These are phyloP conservation scores for Rhabdomys pumilio DNA, from an alignment of 2,797 vertebrate species.

Conservation along the genomic window DNA sequence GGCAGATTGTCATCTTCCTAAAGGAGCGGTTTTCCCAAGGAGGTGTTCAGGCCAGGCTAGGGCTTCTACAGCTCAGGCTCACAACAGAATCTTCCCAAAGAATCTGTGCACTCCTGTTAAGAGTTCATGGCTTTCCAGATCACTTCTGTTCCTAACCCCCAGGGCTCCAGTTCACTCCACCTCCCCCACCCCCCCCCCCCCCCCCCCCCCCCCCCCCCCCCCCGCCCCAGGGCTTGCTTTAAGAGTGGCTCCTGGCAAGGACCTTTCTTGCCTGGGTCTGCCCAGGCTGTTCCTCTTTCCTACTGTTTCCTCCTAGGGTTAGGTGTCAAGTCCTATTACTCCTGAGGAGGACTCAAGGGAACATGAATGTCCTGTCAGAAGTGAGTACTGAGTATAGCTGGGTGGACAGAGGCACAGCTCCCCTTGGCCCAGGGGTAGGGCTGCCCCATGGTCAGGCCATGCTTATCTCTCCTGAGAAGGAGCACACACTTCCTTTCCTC, in stretches of 20 bases:
- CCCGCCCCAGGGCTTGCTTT: background rate
- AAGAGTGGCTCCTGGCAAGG: background rate
- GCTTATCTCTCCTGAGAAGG: background rate
- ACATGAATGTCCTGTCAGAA: background rate
- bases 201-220: no score
- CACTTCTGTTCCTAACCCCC: rapidly evolving
- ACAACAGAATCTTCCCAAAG: background rate
- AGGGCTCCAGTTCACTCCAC: background rate
- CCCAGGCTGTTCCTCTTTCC: background rate
- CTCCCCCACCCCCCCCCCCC: no score
- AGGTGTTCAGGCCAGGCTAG: background rate
- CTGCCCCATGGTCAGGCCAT: background rate
- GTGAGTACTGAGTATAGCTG: background rate
- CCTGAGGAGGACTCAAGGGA: background rate
- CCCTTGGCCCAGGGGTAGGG: rapidly evolving
- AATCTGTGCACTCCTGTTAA: background rate
- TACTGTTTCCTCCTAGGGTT: background rate
- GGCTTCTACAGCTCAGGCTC: background rate
- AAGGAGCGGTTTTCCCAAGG: background rate
- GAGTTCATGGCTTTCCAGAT: background rate
- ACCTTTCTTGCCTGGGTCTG: background rate
- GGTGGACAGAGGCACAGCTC: background rate
- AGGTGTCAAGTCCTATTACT: background rate
- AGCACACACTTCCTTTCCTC: background rate
- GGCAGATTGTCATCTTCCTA: background rate